Conservation (phyloP, 2,888 invertebrate genomes). For the Altica lythri region DNA sequence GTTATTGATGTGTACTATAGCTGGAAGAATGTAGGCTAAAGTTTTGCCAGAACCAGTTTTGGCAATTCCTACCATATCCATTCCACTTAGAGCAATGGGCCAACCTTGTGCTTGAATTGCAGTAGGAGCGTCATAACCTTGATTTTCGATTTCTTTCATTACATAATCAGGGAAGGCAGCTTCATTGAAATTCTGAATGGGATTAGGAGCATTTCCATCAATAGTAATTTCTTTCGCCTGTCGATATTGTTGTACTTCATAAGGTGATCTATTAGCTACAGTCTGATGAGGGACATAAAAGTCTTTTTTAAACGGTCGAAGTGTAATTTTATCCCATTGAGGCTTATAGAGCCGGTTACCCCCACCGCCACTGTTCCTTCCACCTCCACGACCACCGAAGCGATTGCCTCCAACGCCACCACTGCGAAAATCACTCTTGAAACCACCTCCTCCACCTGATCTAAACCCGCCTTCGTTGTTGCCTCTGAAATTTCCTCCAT, state of each 20-base stretch:
- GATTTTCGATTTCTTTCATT: slow-evolving; percentile 72
- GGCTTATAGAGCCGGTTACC: slow-evolving; percentile 64
- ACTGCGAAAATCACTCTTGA: slow-evolving; percentile 55
- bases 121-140: slow-evolving; percentile 72
- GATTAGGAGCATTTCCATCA: slow-evolving; percentile 75
- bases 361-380: slow-evolving; percentile 46
- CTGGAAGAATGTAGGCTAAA: slow-evolving; percentile 81
- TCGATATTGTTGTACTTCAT: slow-evolving; percentile 76
- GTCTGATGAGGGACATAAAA: slow-evolving; percentile 78
- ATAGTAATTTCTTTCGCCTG: slow-evolving; percentile 84
- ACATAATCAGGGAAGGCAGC: slow-evolving; percentile 80
- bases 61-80: slow-evolving; percentile 87
- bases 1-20: slow-evolving; percentile 87
- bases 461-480: slow-evolving; percentile 20
- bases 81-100: slow-evolving; percentile 83
- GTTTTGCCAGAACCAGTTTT: slow-evolving; percentile 85
- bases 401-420: slow-evolving; percentile 42
- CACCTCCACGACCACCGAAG: slow-evolving; percentile 51
- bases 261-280: slow-evolving; percentile 67
- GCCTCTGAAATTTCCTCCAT: slow-evolving; percentile 25
- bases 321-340: slow-evolving; percentile 75
- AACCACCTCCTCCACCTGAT: slow-evolving; percentile 55
- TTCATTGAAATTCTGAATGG: slow-evolving; percentile 79
- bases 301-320: slow-evolving; percentile 84
- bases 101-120: slow-evolving; percentile 88